Base-by-base conservation (phyloP, 1,140 invertebrate genomes). In the Drosophila seguyi region DNA sequence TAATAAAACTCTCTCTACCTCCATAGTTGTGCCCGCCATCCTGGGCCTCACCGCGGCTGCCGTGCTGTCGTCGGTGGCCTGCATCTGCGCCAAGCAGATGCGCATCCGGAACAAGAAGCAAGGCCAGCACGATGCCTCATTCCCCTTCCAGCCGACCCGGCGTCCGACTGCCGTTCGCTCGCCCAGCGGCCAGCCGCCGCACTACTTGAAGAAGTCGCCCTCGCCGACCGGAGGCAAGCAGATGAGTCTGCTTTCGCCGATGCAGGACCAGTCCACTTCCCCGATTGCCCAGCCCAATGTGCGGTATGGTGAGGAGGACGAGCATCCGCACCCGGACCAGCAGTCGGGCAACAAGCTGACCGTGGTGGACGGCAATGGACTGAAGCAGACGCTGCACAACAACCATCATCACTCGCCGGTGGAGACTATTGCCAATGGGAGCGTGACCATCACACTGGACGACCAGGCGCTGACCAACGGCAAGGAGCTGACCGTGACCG, bases 181-280 rank as follows among this genome's bases (percentile, higher is more conserved):
- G 11, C 95, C 95, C 2, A 95, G 95, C 58, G 94, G 93, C 29
- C 92, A 93, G 42, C 92, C 94, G 25, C 95, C 95, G 52, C 97
- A 97, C 90, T 97, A 98, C 92, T 92, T 98, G 81, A 97, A 97
- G 93, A 98, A 98, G 93, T 97, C 96, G 44, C 97, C 97, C 1
- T 97, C 96, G 75, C 97, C 97, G 0, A 97, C 97, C 0, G 96
- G 96, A 94, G 44, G 94, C 94, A 22, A 94, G 45, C 93, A 93
- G 50, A 79, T 92, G 67, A 78, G 92, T 25, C 75, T 93, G 27
- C 93, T 94, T 1, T 93, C 93, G 31, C 92, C 92, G 10, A 91
- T 92, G 38, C 87, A 93, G 38, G 92, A 92, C 57, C 90, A 92
- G 53, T 82, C 79, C 42, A 86, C 84, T 38, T 92, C 81, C 31